Base-by-base conservation (phyloP, 1,140 invertebrate species). In the silkworm (Bombyx mori) region DNA sequence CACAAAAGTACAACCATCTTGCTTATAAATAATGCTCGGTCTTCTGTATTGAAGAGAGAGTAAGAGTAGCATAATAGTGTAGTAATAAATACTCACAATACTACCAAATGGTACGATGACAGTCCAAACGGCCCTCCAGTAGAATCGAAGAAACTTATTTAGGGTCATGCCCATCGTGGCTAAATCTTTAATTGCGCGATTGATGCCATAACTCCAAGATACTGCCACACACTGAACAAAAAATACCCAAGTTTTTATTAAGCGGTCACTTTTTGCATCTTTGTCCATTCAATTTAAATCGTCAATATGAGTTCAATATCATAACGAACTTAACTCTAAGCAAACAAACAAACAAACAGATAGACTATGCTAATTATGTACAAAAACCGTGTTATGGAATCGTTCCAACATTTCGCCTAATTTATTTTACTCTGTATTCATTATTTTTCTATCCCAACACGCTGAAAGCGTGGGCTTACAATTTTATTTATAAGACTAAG, bases 161-260 rank as follows among this genome's bases (percentile, higher is more conserved):
- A 92, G 79, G 57, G 84, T 86, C 86, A 92, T 91, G 57, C 79
- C 67, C 91, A 92, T 92, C 45, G 83, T 71, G 7, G 65, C 74
- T 48, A 92, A 77, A 69, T 92, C 89, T 7, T 81, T 74, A 49
- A 92, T 75, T 35, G 91, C 90, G 61, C 86, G 81, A 52, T 87
- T 87, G 56, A 89, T 90, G 4, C 94, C 94, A 78, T 95, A 95
- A 12, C 92, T 90, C 92, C 93, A 95, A 8, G 90, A 88, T 1
- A 94, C 89, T 7, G 91, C 87, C 7, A 89, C 81, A 26, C 92
- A 67, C 81, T 84, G 58, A 44, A 66, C 61, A 60, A 55, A 52
- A 49, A 46, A 46, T 46, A 12, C n/a, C n/a, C n/a, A 46, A 46
- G 45, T 46, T 7, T 46, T 46, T 45, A 8, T 1, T 45, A 7